Evolutionary conservation across 2,888 invertebrate species (phyloP).

Genomic region (Drosophila putrida): DNA sequence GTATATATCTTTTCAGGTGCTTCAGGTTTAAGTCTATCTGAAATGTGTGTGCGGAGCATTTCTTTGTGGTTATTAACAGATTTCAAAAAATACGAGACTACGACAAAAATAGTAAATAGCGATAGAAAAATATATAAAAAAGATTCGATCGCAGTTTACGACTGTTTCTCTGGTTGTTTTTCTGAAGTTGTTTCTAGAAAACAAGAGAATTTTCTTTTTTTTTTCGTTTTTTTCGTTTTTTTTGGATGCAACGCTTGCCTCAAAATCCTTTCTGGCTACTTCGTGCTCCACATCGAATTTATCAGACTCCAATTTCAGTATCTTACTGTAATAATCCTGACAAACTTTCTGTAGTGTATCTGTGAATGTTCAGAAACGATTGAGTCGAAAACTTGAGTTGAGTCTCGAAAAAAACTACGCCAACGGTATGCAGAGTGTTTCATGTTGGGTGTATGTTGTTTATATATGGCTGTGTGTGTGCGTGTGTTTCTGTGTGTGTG

Average conservation of each 20-base stretch:
- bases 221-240: slow-evolving; percentile 9
- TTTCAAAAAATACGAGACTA: slow-evolving; percentile 37
- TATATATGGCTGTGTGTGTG: no score
- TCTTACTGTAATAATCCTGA: slow-evolving; percentile 84
- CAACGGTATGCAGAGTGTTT: slow-evolving; percentile 25
- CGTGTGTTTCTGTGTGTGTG: neutral
- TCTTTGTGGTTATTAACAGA: slow-evolving; percentile 48
- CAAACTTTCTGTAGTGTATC: slow-evolving; percentile 83
- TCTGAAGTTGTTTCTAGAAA: slow-evolving; percentile 19
- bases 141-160: slow-evolving; percentile 35
- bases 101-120: slow-evolving; percentile 28
- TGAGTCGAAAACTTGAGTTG: slow-evolving; percentile 22
- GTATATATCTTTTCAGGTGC: slow-evolving; percentile 67
- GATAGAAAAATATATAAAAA: neutral
- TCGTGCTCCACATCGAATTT: slow-evolving; percentile 99
- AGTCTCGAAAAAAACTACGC: slow-evolving; percentile 23
- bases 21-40: slow-evolving; percentile 13
- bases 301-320: slow-evolving; percentile 86
- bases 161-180: slow-evolving; percentile 33
- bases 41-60: slow-evolving; percentile 30
- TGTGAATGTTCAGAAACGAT: slow-evolving; percentile 68
- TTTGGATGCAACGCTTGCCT: slow-evolving; percentile 89
- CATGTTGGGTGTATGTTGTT: slow-evolving; percentile 27
- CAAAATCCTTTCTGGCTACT: slow-evolving; percentile 97
- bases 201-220: slow-evolving; percentile 29